A percentile compares a stretch with the other conserved stretches of the same genome.
Evolutionary conservation across 1,140 invertebrate genomes (phyloP).

Genomic region (Muscidifurax raptorellus): DNA sequence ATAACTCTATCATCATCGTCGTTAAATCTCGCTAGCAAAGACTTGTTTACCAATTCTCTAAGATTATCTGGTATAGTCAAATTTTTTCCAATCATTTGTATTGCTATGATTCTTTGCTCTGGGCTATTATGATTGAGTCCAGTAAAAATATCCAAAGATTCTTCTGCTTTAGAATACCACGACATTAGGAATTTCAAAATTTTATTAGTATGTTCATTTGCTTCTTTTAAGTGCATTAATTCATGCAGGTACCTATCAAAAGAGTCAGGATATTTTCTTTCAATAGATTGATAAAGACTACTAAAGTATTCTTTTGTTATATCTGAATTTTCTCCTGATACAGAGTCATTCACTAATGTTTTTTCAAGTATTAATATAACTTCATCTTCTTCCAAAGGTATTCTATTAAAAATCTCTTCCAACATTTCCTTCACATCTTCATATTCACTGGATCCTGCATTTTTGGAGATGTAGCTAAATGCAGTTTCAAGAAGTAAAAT

Average conservation of each 20-base stretch:
- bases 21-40: constrained; percentile 65
- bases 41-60: constrained; percentile 60
- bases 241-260: constrained; percentile 78
- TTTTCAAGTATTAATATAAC: constrained; percentile 68
- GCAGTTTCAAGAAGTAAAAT: constrained; percentile 73
- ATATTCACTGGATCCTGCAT: constrained; percentile 39
- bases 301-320: constrained; percentile 59
- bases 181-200: constrained; percentile 66
- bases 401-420: constrained; percentile 74
- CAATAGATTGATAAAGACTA: constrained; percentile 75
- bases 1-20: constrained; percentile 67
- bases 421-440: constrained; percentile 62
- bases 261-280: constrained; percentile 79
- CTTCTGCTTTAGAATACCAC: constrained; percentile 69
- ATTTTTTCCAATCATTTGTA: constrained; percentile 66
- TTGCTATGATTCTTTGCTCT: constrained; percentile 78
- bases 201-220: constrained; percentile 53
- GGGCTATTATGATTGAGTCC: constrained; percentile 81
- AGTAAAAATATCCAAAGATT: constrained; percentile 78
- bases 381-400: constrained; percentile 73
- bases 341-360: constrained; percentile 55
- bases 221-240: constrained; percentile 59
- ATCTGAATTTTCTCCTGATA: constrained; percentile 56
- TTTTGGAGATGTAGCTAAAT: constrained; percentile 56
- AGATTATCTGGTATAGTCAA: constrained; percentile 63